Percentiles rank a stretch among this genome's conserved stretches.
phyloP scores from a whole-genome alignment of 2,797 vertebrate species.

The Alca torda region DNA sequence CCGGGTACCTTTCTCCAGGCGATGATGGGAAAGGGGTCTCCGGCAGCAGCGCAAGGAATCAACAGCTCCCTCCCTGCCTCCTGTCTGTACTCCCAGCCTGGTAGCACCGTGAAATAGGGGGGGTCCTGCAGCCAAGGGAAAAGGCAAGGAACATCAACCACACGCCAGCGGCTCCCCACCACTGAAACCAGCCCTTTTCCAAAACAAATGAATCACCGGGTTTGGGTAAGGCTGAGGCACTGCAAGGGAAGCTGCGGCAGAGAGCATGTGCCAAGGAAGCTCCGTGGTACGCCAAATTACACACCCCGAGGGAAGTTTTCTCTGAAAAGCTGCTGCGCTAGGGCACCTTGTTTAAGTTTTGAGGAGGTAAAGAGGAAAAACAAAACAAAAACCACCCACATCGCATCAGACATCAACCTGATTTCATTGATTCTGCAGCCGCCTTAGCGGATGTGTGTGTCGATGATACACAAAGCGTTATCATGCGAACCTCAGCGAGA shows the following conservation, averaged over 20 bases:
- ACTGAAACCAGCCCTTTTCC: neutral
- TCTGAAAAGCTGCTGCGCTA: neutral
- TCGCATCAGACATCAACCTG: neutral
- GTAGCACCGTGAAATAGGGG: slow-evolving; percentile 99
- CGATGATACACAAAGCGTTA: neutral
- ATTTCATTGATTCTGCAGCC: neutral
- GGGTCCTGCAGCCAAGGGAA: slow-evolving; percentile 83
- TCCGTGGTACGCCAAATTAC: neutral
- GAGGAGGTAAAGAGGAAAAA: neutral
- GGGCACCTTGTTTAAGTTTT: neutral
- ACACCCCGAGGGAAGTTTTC: neutral
- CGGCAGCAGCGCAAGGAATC: slow-evolving; percentile 97
- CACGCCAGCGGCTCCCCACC: rapidly evolving
- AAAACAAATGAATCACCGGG: neutral
- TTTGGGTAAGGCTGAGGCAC: neutral
- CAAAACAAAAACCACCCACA: neutral
- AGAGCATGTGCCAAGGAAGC: rapidly evolving
- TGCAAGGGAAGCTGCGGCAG: rapidly evolving
- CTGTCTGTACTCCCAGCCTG: slow-evolving; percentile 99
- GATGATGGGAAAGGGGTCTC: slow-evolving; percentile 97
- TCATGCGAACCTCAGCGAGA: neutral
- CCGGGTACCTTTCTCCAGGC: slow-evolving; percentile 95
- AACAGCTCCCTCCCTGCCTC: slow-evolving; percentile 98
- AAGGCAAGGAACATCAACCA: neutral
- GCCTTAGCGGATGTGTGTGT: neutral